Evolutionary conservation across 2,888 invertebrate genomes (phyloP).

Genomic region (Aphidius colemani): DNA sequence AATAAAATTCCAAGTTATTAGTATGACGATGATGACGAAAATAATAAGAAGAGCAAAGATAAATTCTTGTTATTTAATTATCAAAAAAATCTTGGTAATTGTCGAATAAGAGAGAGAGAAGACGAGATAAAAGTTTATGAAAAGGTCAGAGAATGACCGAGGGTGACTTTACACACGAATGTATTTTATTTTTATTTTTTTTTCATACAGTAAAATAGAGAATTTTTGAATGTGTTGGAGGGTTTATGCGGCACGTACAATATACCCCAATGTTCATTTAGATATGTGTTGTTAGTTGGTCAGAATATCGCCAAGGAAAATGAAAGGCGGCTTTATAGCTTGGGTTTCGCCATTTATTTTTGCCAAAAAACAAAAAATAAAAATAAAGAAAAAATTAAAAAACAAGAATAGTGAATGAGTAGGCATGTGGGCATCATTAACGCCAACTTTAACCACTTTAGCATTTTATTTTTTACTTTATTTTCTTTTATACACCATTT

Average conservation of each 20-base stretch:
- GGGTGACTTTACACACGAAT: no score
- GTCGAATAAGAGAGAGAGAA: no score
- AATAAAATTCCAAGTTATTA: no score
- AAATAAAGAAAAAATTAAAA: conserved; percentile 35
- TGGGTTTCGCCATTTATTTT: conserved; percentile 48
- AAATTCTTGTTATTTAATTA: no score
- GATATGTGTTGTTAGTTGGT: not conserved
- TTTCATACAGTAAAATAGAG: not conserved
- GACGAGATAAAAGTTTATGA: no score
- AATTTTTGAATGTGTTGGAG: conserved; percentile 1
- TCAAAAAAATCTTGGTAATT: no score
- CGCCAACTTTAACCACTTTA: conserved; percentile 47
- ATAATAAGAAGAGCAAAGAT: no score
- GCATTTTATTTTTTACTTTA: conserved; percentile 4
- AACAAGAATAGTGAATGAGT: conserved; percentile 6
- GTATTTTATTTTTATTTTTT: no score
- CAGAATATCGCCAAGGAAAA: conserved; percentile 10
- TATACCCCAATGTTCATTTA: not conserved
- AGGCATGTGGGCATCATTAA: conserved; percentile 54
- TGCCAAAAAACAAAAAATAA: conserved; percentile 26
- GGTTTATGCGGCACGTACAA: conserved; percentile 2
- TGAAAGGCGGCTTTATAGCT: conserved; percentile 17
- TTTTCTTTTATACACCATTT: no score
- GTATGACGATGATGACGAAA: no score
- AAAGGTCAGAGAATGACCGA: no score